Base-by-base conservation (phyloP, 1,140 invertebrate species). In the Alviniconcha marisindica region DNA sequence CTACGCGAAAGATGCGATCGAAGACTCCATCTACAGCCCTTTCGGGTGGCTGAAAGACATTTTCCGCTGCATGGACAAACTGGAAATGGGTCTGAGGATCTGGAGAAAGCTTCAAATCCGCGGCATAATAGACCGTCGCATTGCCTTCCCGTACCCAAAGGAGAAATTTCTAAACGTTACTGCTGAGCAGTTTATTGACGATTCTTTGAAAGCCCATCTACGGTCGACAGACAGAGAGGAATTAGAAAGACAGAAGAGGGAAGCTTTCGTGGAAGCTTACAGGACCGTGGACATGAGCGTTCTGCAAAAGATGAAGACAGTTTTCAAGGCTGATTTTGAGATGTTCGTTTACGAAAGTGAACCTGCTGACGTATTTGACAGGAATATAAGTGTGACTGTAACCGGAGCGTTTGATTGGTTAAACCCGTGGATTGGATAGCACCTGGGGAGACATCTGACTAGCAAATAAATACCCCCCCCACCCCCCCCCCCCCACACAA, bases 91-190 rank as follows among this genome's bases (percentile, higher is more conserved):
- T 1, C 85, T 83, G 36, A 63, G 90, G 28, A 85, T 88, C 28
- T 91, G 88, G 87, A 63, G 86, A 21, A 91, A 91, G 38, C 74
- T 91, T 77, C 89, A 90, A 77, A 91, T 91, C 28, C 81, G 90
- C 10, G 90, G 90, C 18, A 87, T 91, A 28, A 60, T 91, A 1
- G 86, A 86, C 56, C 88, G 87, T 42, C 36, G 89, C 38, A 80
- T 85, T 12, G 63, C 56, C 31, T 88, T 88, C 80, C 89, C 90
- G 1, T 87, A 84, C 66, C 42, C 63, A 33, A 33, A 24, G 0
- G 7, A 82, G 24, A 74, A 38, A 4, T 63, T 38, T 33, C 66
- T 77, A 2, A 36, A 21, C 1, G 24, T 85, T 4, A 83, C 77
- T 5, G 15, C 76, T 14, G 14, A 40, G 1, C 33, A 71, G 51